phyloP scores from a whole-genome alignment of 2,888 invertebrate species.

The Pogonocherus hispidulus region DNA sequence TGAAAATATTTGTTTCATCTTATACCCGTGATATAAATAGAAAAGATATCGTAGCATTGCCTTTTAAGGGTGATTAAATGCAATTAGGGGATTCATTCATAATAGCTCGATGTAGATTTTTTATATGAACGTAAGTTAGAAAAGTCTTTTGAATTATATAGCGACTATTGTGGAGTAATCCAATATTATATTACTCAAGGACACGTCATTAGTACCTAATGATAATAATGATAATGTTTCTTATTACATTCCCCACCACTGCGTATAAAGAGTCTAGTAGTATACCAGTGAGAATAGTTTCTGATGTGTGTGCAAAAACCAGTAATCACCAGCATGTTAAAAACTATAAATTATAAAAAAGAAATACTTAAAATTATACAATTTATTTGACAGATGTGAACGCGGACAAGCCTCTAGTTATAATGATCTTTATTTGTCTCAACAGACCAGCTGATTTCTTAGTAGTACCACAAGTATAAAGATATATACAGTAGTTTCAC shows the following conservation, averaged over 20 bases:
- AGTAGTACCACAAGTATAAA: too few species aligned
- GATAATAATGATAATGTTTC: neutral
- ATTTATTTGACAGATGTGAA: too few species aligned
- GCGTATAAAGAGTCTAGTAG: constrained; percentile 1
- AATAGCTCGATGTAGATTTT: constrained; percentile 7
- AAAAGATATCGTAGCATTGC: neutral
- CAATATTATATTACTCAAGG: neutral
- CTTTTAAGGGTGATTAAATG: neutral
- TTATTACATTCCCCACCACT: constrained; percentile 15
- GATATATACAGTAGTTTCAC: too few species aligned
- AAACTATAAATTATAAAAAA: too few species aligned
- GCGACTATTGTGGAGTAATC: neutral
- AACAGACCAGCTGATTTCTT: too few species aligned
- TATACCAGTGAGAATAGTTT: constrained; percentile 12
- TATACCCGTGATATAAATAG: neutral
- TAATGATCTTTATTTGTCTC: too few species aligned
- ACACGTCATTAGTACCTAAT: neutral
- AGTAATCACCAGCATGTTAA: too few species aligned
- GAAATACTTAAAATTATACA: too few species aligned
- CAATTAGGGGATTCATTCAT: neutral
- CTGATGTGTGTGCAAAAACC: constrained; percentile 4
- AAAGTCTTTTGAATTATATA: neutral
- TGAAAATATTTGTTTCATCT: constrained; percentile 3
- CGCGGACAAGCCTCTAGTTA: too few species aligned
- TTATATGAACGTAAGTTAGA: neutral